phyloP scores from a whole-genome alignment of 2,113 vertebrate species.

The Elephas maximus region DNA sequence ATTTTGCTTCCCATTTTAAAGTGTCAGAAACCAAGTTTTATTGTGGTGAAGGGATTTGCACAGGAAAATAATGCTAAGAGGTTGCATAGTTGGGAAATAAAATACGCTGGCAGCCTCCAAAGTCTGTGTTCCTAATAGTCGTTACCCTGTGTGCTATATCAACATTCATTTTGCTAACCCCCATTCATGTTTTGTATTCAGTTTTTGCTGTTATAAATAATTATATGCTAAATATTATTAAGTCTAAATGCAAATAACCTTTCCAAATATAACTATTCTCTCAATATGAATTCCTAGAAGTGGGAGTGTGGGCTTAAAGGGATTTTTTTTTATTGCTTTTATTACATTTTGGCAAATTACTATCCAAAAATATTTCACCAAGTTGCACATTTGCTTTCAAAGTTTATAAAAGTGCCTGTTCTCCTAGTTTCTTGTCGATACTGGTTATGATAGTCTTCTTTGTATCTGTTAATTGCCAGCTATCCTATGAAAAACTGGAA shows the following conservation, averaged over 20 bases:
- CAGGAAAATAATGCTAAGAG: not conserved
- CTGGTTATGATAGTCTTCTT: not conserved
- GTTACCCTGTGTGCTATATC: not conserved
- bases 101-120: not conserved
- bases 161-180: not conserved
- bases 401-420: not conserved
- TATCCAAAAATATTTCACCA: not conserved
- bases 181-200: not conserved
- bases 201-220: not conserved
- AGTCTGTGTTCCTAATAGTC: rapidly evolving
- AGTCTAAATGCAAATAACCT: not conserved
- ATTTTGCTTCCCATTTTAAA: not conserved
- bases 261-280: not conserved
- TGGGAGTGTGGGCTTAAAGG: not conserved
- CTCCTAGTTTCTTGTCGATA: not conserved
- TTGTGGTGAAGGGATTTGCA: not conserved
- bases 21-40: not conserved
- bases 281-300: not conserved
- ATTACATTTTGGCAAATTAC: not conserved
- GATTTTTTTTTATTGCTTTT: not conserved
- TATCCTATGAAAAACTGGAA: not conserved
- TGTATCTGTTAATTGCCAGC: not conserved
- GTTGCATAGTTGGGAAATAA: not conserved
- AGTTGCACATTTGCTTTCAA: not conserved
- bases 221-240: not conserved